Evolutionary conservation across 2,888 invertebrate species (phyloP).

Genomic region (Callimorpha dominula): DNA sequence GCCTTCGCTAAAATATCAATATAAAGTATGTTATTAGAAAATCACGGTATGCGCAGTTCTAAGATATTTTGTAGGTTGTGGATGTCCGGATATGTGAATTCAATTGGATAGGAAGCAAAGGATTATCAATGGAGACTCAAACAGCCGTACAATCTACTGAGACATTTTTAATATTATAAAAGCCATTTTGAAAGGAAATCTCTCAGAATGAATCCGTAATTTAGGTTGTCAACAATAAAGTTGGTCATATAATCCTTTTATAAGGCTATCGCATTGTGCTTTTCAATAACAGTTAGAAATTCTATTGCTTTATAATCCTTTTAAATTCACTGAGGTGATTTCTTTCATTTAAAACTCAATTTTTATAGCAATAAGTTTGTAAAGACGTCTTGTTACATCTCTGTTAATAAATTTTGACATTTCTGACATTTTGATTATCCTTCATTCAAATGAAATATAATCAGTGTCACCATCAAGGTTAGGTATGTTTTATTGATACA

Average conservation of each 20-base stretch:
- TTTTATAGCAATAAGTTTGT: constrained; percentile 28
- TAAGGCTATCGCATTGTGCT: constrained; percentile 29
- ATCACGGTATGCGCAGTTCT: neutral
- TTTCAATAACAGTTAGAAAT: constrained; percentile 23
- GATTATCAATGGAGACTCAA: constrained; percentile 3
- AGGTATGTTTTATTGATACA: neutral
- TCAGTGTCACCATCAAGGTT: neutral
- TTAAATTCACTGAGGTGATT: constrained; percentile 35
- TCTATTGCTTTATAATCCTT: constrained; percentile 28
- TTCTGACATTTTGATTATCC: constrained; percentile 27
- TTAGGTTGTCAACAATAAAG: constrained; percentile 17
- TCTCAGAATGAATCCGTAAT: constrained; percentile 17
- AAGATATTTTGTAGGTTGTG: too few relatives aligned
- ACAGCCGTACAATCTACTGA: constrained; percentile 7
- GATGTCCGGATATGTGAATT: neutral
- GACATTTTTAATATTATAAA: constrained; percentile 11
- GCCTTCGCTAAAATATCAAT: neutral
- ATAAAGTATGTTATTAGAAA: neutral
- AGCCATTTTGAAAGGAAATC: constrained; percentile 5
- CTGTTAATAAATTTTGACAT: constrained; percentile 25
- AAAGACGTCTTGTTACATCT: constrained; percentile 13
- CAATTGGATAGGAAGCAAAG: neutral
- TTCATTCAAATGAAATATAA: neutral
- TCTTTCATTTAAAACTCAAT: constrained; percentile 27
- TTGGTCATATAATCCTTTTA: constrained; percentile 23